A percentile compares a stretch with the other conserved stretches of the same genome.
Conservation (phyloP, 2,888 invertebrate genomes). For the Pemphredon lugubris region DNA sequence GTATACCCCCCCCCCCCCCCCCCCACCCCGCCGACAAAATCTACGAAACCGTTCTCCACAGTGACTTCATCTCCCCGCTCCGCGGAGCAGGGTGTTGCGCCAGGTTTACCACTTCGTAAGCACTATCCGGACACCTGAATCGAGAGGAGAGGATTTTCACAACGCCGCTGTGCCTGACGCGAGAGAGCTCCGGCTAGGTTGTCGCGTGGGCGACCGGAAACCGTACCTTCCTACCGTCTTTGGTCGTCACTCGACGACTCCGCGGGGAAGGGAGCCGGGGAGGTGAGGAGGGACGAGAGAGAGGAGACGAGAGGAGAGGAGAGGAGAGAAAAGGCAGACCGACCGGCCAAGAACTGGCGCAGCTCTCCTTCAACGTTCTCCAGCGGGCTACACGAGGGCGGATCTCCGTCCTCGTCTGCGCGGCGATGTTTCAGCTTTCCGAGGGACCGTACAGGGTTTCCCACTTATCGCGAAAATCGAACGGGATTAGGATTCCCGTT, state of each 20-base stretch:
- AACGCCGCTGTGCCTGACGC: conserved; percentile 63
- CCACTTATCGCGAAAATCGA: conserved; percentile 10
- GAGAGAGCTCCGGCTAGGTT: conserved; percentile 71
- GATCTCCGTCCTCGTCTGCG: conserved; percentile 46
- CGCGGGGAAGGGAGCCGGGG: conserved; percentile 21
- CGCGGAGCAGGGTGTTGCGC: conserved; percentile 63
- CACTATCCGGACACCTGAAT: conserved; percentile 70
- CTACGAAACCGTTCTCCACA: neutral
- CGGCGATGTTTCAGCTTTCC: conserved; percentile 20
- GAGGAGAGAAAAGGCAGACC: conserved; percentile 60
- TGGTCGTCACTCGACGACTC: conserved; percentile 69
- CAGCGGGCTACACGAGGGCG: conserved; percentile 49
- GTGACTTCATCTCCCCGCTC: conserved; percentile 19
- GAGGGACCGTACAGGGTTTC: conserved; percentile 30
- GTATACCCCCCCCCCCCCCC: too few species aligned
- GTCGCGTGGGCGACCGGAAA: conserved; percentile 80
- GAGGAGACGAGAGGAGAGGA: conserved; percentile 29
- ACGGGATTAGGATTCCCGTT: too few species aligned
- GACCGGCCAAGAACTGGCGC: conserved; percentile 65
- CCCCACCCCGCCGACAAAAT: too few species aligned
- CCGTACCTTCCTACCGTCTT: conserved; percentile 84
- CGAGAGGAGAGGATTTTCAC: conserved; percentile 74
- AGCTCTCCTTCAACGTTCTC: conserved; percentile 67
- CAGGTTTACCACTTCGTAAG: conserved; percentile 64
- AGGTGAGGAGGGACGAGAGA: conserved; percentile 29